Percentiles rank a stretch among this genome's conserved stretches.
Conservation (phyloP, 2,113 vertebrate species). For the Tonatia bakeri region DNA sequence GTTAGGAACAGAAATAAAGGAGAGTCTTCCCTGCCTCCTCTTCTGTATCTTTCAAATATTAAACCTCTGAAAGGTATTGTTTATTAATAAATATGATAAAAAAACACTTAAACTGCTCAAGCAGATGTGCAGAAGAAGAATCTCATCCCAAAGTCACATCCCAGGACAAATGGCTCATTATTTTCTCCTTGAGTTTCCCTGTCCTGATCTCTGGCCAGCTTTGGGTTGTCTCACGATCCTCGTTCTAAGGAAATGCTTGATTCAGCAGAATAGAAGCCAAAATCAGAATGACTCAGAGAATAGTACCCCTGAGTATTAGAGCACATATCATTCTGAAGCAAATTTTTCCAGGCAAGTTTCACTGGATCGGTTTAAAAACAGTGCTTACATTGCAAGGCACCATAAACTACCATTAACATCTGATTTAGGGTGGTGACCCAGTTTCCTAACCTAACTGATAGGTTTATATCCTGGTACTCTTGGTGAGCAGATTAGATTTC, state of each 20-base stretch:
- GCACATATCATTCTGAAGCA: slow-evolving; percentile 1
- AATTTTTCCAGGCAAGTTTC: slow-evolving; percentile 34
- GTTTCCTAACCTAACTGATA: background rate
- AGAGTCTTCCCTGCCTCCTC: background rate
- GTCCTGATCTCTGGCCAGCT: background rate
- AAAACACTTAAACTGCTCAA: background rate
- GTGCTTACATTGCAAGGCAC: background rate
- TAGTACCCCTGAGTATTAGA: background rate
- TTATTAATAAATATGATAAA: background rate
- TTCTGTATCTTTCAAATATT: background rate
- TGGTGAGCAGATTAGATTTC: background rate
- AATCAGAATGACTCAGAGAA: slow-evolving; percentile 50
- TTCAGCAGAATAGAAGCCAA: slow-evolving; percentile 13
- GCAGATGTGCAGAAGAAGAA: background rate
- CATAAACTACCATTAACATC: background rate
- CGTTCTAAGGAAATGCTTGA: slow-evolving; percentile 39
- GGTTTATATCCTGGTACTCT: background rate
- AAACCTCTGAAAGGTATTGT: background rate
- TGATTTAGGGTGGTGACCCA: background rate
- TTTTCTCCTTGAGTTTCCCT: background rate
- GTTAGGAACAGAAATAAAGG: background rate
- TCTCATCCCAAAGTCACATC: background rate
- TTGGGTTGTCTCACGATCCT: background rate
- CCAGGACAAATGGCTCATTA: background rate
- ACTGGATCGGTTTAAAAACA: background rate